Evolutionary conservation across 2,113 vertebrate genomes (phyloP), one percentile per base, ranked within the genome.

Genomic region (Amphilophus citrinellus): DNA sequence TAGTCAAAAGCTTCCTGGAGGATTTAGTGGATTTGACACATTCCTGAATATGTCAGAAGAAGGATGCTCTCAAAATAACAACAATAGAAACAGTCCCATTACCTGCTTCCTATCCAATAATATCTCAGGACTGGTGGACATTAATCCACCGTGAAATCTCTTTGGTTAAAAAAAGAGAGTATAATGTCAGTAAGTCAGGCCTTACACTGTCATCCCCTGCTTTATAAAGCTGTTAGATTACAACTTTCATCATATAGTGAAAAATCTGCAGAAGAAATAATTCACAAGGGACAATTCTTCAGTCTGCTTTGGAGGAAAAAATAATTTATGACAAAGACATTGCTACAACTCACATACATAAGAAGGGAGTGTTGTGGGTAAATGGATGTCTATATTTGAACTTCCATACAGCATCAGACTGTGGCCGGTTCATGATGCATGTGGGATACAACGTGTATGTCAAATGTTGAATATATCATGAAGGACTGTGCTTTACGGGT

Each of bases 401-500:
- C 73, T 63, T 59, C 62, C 62, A 77, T 30, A 59, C 20, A 53
- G 39, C 10, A 22, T 37, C 37, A 59, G 56, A 62, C 30, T 79
- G 76, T 24, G 35, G 39, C 76, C 3, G 0, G 15, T 15, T 66
- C 17, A 56, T 39, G 77, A 84, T 84, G 24, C 78, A 76, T 77
- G 39, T 81, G 79, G 71, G 76, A 76, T 32, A 73, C 47, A 73
- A 73, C 10, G 66, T 56, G 18, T 35, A 58, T 53, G 62, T 78
- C 71, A 83, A 83, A 80, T 6, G 77, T 57, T 62, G 24, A 60
- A 61, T 61, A 35, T 53, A 20, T 24, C n/a, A 85, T 53, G 80
- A 62, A 76, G 37, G 32, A 39, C 17, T 37, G n/a, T 3, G 15
- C 39, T 56, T 79, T 77, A 89, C 22, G 80, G 86, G 60, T 87